Conservation (phyloP, 1,140 invertebrate genomes). For the Drosophila sproati region DNA sequence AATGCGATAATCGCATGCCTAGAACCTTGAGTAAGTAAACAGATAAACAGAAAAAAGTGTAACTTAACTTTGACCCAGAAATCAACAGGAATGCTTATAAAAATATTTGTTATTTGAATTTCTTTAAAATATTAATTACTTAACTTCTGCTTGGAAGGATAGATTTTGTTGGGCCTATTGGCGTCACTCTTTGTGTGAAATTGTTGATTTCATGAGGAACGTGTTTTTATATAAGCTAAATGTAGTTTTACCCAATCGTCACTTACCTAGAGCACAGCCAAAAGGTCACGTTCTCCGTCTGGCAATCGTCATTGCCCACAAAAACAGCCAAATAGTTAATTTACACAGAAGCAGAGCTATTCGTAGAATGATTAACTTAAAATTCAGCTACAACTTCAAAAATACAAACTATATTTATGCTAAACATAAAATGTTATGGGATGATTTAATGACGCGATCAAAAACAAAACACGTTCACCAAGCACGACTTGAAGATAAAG, state of each 20-base stretch:
- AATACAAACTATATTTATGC: too few species aligned
- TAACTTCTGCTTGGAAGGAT: slow-evolving; percentile 23
- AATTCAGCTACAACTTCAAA: neutral
- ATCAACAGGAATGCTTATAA: neutral
- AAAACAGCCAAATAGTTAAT: slow-evolving; percentile 23
- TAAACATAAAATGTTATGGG: too few species aligned
- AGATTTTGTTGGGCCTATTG: slow-evolving; percentile 83
- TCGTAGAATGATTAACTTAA: too few species aligned
- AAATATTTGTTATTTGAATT: neutral
- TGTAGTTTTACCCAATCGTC: neutral
- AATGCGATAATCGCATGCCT: neutral
- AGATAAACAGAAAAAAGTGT: neutral
- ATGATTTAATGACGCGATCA: too few species aligned
- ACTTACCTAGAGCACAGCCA: slow-evolving; percentile 86
- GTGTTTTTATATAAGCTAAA: neutral
- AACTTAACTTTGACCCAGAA: neutral
- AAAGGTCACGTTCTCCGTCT: slow-evolving; percentile 87
- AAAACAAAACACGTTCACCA: too few species aligned
- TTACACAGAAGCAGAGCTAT: slow-evolving; percentile 7
- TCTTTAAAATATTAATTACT: too few species aligned
- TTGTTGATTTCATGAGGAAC: neutral
- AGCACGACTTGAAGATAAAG: too few species aligned
- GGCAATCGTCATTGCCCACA: slow-evolving; percentile 83
- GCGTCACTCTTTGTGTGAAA: slow-evolving; percentile 59
- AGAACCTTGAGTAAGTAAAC: slow-evolving; percentile 11